phyloP scores from a whole-genome alignment of 2,113 vertebrate species.

The Bambusicola thoracicus region DNA sequence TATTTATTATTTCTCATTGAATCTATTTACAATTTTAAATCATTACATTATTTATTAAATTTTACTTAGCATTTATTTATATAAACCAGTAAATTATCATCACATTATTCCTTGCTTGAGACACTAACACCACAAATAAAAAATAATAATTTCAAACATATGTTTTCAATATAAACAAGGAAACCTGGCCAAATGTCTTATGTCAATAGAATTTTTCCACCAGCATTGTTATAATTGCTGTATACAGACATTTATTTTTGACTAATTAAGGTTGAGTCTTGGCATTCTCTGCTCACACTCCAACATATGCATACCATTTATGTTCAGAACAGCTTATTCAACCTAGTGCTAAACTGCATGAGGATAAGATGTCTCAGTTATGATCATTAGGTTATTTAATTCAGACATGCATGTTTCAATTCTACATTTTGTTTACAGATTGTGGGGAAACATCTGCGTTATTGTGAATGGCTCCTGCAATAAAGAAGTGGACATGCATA shows the following conservation, averaged over 20 bases:
- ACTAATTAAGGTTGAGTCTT: slow-evolving; percentile 24
- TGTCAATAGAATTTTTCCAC: slow-evolving; percentile 5
- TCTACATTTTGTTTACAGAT: not conserved
- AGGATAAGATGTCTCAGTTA: not conserved
- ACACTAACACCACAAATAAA: slow-evolving; percentile 18
- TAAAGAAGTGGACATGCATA: not conserved
- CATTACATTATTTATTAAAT: not conserved
- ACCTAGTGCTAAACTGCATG: not conserved
- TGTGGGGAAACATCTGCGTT: not conserved
- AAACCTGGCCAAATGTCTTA: slow-evolving; percentile 17
- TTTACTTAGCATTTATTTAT: slow-evolving; percentile 39
- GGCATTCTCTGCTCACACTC: not conserved
- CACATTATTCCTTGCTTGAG: slow-evolving; percentile 41
- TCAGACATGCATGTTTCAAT: not conserved
- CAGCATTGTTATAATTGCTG: slow-evolving; percentile 10
- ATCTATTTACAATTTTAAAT: not conserved
- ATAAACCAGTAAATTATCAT: slow-evolving; percentile 39
- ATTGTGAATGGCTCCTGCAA: not conserved
- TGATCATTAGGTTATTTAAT: not conserved
- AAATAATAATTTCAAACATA: slow-evolving; percentile 55
- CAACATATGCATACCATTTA: not conserved
- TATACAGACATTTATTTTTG: not conserved
- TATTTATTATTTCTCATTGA: not conserved
- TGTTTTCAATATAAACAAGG: slow-evolving; percentile 70
- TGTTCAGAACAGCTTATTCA: not conserved